Base-by-base conservation (phyloP, 1,140 invertebrate species). In the Aleiodes sp. region DNA sequence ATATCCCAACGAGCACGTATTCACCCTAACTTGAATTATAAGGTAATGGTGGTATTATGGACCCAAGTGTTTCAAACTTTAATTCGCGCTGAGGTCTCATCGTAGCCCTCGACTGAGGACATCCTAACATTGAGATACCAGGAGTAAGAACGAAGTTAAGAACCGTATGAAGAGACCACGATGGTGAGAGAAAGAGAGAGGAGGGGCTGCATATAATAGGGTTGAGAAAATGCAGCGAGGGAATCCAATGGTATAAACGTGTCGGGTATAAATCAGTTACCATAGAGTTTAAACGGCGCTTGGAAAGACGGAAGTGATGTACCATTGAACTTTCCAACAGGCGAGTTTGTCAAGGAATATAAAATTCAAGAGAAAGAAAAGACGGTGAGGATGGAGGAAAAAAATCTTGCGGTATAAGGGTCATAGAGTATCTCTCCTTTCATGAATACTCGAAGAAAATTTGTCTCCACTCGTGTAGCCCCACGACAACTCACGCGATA, bases 41-140 rank as follows among this genome's bases (percentile, higher is more conserved):
- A 67, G 64, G 65, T 67, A 71, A 71, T 71, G 70, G 70, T 63
- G 43, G 70, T 71, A 66, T 71, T 71, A 67, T 71, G 65, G 70
- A 66, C 70, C n/a, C 59, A 71, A 69, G 67, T 73, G 63, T 69
- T 73, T 66, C 67, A 63, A 73, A 73, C 71, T 73, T 73, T 70
- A 73, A 73, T 73, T 70, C 68, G 52, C 61, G 64, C 67, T 73
- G 67, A 73, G 63, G 66, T 70, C 63, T 66, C 67, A 41, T 37
- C 43, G 4, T 14, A 37, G 39, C 61, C 46, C 9, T 10, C 21
- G 28, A 43, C 19, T n/a, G 62, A 24, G 64, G 56, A 56, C 46
- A 66, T 57, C 37, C 64, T 57, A 66, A 35, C 37, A 56, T 46
- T 70, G 31, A 67, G 64, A 59, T 26, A 59, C 56, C 8, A 26